Evolutionary conservation across 2,113 vertebrate genomes (phyloP).

Genomic region (Sphaerodactylus townsendi): DNA sequence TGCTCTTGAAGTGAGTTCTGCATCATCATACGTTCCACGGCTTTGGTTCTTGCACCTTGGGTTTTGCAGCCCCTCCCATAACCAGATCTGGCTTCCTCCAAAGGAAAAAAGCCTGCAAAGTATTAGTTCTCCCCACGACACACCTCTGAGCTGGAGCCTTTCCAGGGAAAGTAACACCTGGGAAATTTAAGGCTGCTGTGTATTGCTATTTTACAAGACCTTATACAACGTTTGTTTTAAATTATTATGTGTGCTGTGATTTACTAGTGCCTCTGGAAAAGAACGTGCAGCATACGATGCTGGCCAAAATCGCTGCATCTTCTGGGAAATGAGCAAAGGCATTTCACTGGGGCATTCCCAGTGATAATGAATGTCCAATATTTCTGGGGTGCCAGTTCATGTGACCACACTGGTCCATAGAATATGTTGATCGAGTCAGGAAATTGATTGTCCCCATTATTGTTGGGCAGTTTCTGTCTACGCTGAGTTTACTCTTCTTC

Average conservation of each 20-base stretch:
- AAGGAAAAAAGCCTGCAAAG: neutral
- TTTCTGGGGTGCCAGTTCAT: too few relatives aligned
- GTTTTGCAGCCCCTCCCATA: neutral
- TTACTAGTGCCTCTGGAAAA: conserved; percentile 52
- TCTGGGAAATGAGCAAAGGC: conserved; percentile 12
- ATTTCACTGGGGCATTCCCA: neutral
- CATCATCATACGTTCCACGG: neutral
- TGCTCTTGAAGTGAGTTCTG: too few relatives aligned
- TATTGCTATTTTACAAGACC: conserved; percentile 61
- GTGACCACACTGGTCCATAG: too few relatives aligned
- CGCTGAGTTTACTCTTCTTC: too few relatives aligned
- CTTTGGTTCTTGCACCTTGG: neutral
- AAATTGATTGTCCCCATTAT: too few relatives aligned
- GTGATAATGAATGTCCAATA: too few relatives aligned
- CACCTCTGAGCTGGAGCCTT: conserved; percentile 28
- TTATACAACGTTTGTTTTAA: conserved; percentile 55
- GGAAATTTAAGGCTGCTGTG: conserved; percentile 47
- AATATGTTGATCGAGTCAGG: too few relatives aligned
- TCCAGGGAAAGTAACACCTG: conserved; percentile 31
- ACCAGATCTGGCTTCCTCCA: neutral
- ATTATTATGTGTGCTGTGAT: conserved; percentile 56
- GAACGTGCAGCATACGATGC: conserved; percentile 4
- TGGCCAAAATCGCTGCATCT: neutral
- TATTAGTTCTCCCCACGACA: neutral
- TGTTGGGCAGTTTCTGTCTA: too few relatives aligned